phyloP scores from a whole-genome alignment of 2,888 invertebrate genomes.

The Exephanes ischioxanthus region DNA sequence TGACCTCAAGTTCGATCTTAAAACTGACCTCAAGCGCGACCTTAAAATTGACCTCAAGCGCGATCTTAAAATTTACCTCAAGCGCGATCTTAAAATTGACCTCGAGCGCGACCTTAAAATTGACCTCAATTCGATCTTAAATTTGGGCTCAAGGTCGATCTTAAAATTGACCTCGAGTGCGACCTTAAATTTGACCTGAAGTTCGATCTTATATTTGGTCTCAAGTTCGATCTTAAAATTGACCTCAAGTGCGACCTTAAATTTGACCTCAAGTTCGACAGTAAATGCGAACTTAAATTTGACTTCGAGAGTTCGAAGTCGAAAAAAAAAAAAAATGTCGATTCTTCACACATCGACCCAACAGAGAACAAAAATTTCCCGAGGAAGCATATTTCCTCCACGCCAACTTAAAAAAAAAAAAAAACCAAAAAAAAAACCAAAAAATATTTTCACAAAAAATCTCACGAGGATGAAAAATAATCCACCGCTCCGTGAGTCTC shows the following conservation, averaged over 20 bases:
- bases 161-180: background rate
- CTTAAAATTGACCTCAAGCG: background rate
- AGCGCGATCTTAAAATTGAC: background rate
- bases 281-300: background rate
- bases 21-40: background rate
- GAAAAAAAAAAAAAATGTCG: background rate
- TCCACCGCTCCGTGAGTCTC: background rate
- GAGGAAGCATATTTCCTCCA: background rate
- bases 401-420: background rate
- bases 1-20: background rate
- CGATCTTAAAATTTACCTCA: background rate
- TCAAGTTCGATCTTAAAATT: background rate
- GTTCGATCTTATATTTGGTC: background rate
- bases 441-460: background rate
- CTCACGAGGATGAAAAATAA: conserved; percentile 1
- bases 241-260: background rate
- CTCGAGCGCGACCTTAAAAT: background rate
- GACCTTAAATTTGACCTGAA: background rate
- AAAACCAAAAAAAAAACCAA: background rate
- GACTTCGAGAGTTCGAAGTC: background rate
- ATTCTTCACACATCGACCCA: too few species aligned
- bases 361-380: background rate
- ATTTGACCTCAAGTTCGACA: background rate
- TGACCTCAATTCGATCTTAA: background rate
- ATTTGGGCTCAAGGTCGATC: too few species aligned